Evolutionary conservation across 2,888 invertebrate genomes (phyloP).

Genomic region (Apamea anceps): DNA sequence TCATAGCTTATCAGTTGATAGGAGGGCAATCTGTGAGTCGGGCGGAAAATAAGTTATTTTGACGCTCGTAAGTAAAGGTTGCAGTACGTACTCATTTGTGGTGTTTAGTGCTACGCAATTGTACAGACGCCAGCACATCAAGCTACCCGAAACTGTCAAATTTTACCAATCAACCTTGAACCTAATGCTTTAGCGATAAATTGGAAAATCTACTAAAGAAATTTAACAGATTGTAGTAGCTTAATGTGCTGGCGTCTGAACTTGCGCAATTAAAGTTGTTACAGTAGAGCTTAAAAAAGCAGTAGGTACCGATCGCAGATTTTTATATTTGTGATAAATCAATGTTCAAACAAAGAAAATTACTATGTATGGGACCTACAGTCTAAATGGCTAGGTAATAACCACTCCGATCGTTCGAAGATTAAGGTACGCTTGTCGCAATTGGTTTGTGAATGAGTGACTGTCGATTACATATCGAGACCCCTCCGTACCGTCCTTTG

Average conservation of each 20-base stretch:
- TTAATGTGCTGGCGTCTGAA: no score
- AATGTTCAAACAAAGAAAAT: not conserved
- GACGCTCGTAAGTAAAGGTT: not conserved
- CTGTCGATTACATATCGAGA: not conserved
- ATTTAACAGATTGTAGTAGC: no score
- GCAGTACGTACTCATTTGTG: not conserved
- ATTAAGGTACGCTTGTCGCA: not conserved
- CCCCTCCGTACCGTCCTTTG: not conserved
- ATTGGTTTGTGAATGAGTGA: not conserved
- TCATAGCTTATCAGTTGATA: slow-evolving; percentile 35
- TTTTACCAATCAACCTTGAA: no score
- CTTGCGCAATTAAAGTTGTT: not conserved
- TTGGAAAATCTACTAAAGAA: no score
- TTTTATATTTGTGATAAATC: not conserved
- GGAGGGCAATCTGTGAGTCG: slow-evolving; percentile 21
- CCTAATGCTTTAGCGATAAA: no score
- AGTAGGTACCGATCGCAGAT: not conserved
- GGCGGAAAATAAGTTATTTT: slow-evolving; percentile 38
- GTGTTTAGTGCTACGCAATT: not conserved
- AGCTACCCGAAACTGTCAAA: no score
- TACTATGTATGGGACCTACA: not conserved
- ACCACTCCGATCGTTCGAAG: not conserved
- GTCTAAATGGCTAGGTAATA: not conserved
- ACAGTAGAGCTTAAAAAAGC: not conserved
- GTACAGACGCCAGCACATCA: no score